Base-by-base conservation (phyloP, 2,797 vertebrate species). In the Eospalax fontanierii region DNA sequence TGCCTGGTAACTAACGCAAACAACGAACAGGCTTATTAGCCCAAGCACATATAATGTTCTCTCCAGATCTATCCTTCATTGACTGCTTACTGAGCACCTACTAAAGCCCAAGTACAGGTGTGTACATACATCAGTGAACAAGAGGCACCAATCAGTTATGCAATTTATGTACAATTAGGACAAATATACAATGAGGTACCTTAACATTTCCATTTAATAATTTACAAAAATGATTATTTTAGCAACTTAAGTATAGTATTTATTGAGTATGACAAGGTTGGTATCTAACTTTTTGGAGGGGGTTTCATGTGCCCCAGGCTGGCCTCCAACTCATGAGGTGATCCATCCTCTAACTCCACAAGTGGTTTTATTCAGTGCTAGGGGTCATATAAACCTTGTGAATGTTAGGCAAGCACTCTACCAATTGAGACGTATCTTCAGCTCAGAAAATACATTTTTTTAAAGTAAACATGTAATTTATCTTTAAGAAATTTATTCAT, bases 41-140 rank as follows among this genome's bases (percentile, higher is more conserved):
- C 90, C 84, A n/a, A 28, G 40, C 70, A 26, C 38, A 87, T 14
- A 10, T 30, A 30, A 66, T 46, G 16, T 15, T 61, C 74, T 46
- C 43, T 73, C 43, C 61, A 92, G 28, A 76, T 59, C 30, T 78
- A 54, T 33, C 90, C 74, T 26, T 95, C 61, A 81, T 18, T n/a
- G 78, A 70, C 24, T 54, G 76, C 6, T 40, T 63, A 89, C 1
- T 63, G 4, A 83, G 30, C 12, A 38, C 28, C 68, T 24, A 22
- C 22, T 22, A 90, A 6, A 30, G 6, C 66, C 33, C 35, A 84
- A n/a, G 54, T 35, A 50, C 0, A 50, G 30, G n/a, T 24, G 18
- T 81, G 21, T 19, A 43, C 46, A 54, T 70, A 71, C 46, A 57
- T 66, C 16, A 54, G 30, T 74, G 59, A 87, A 76, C 35, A 73